Percentiles rank a stretch among this genome's conserved stretches.
Evolutionary conservation across 2,888 invertebrate genomes (phyloP).

Genomic region (Chloroclystis v-ata): DNA sequence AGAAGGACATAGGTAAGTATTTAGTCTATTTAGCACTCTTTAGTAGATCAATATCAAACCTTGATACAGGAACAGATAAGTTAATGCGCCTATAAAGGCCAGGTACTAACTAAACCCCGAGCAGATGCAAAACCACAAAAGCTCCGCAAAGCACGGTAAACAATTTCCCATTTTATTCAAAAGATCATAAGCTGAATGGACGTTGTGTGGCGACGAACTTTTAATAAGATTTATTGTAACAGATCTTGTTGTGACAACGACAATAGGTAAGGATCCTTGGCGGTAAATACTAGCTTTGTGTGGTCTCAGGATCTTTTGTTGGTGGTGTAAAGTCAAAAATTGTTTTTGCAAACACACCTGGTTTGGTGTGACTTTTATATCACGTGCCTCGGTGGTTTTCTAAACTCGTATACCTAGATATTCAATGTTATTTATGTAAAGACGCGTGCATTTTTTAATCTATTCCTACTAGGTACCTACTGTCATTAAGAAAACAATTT

Average conservation of each 20-base stretch:
- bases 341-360: constrained; percentile 59
- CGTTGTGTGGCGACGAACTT: constrained; percentile 57
- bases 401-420: constrained; percentile 1
- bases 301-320: constrained; percentile 59
- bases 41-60: neutral
- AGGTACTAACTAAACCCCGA: constrained; percentile 17
- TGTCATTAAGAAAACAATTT: no score
- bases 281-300: constrained; percentile 67
- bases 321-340: constrained; percentile 56
- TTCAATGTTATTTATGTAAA: neutral
- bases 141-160: constrained; percentile 56
- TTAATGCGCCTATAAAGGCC: constrained; percentile 7
- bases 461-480: neutral
- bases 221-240: constrained; percentile 79
- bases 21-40: no score
- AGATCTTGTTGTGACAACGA: constrained; percentile 76
- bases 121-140: constrained; percentile 65
- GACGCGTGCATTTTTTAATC: neutral
- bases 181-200: constrained; percentile 64
- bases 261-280: constrained; percentile 60
- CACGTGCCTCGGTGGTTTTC: constrained; percentile 5
- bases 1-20: no score
- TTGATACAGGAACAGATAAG: constrained; percentile 7
- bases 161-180: constrained; percentile 53
- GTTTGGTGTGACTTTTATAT: constrained; percentile 8